Base-by-base conservation (phyloP, 1,140 invertebrate genomes). In the Branchinecta lindahli region DNA sequence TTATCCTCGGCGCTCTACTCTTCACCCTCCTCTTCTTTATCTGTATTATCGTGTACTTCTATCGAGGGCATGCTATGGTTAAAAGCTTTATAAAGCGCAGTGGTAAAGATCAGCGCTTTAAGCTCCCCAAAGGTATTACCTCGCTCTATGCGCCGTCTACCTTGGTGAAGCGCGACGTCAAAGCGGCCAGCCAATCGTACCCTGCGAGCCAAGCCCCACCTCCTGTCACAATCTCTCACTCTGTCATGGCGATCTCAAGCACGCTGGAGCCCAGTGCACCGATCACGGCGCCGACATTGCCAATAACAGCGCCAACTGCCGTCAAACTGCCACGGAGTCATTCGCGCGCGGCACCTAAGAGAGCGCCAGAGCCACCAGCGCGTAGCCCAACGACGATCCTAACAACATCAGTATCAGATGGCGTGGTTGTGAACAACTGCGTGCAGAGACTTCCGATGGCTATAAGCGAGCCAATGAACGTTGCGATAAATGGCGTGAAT, bases 391-490 rank as follows among this genome's bases (percentile, higher is more conserved):
- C 52, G 18, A 61, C 52, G 18, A 20, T 20, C 4, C 6, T 61
- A 61, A 61, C 52, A 3, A 20, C 18, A 4, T 61, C 52, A 61
- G 52, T 61, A 15, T 61, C 52, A 61, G 52, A 61, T 61, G 52
- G 12, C 52, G 18, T 12, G 12, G 12, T 20, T 61, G 52, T 61
- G 52, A 61, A 20, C 6, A 61, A 12, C 18, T 15, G 18, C 45
- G 44, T 70, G 46, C 71, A 12, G 8, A 61, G 44, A 15, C 18
- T 69, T 33, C 69, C 71, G 0, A 5, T 72, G 7, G 69, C 68
- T 7, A 72, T 72, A 18, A 72, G 71, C 46, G 71, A 72, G 18
- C 71, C 71, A 18, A 52, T 72, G 45, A 68, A 72, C 46, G 71
- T 72, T 18, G 68, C 71, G 18, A 72, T 72, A 44, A 72, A 72